Evolutionary conservation across 2,888 invertebrate species (phyloP), one percentile per base, ranked within the genome.

Genomic region (Philopedon plagiatum): DNA sequence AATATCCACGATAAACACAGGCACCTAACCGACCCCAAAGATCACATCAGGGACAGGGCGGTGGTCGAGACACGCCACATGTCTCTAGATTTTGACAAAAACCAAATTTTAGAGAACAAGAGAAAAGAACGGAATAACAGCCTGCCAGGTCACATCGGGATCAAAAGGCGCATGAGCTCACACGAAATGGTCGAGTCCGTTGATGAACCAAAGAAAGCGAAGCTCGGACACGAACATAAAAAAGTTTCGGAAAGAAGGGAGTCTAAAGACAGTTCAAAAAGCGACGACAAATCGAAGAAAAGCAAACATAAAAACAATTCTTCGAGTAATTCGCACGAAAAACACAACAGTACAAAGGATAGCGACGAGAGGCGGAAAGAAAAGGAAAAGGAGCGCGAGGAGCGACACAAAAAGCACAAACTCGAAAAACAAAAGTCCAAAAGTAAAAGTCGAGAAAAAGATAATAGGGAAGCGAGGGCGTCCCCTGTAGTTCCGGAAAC

Each of bases 121-220:
- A 85, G 90, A 44, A 90, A 90, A 83, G 91, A 91, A 80, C 87
- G 90, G 49, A 86, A 89, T 67, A 91, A 89, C 82, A 90, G 89
- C 82, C 85, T 90, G 77, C 91, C 91, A 3, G 90, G 91, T 2
- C 88, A 88, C 71, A 88, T 92, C 29, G 90, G 91, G 0, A 87
- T 88, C 67, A 95, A 95, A 84, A 88, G 95, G 60, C 89, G 94
- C 71, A 89, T 93, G 80, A 94, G 94, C 75, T 93, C 93, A 0
- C 94, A 94, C 82, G 94, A 94, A 79, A 23, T 71, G 4, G 78
- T 87, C 60, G 89, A 90, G 76, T 86, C 86, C 62, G 82, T 88
- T 1, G 86, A 87, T 62, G 91, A 93, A 72, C 82, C 87, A 1
- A 93, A 93, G 79, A 90, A 90, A 75, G 86, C 88, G 76, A 92